Conservation (phyloP, 2,113 vertebrate species). For the Egretta garzetta region DNA sequence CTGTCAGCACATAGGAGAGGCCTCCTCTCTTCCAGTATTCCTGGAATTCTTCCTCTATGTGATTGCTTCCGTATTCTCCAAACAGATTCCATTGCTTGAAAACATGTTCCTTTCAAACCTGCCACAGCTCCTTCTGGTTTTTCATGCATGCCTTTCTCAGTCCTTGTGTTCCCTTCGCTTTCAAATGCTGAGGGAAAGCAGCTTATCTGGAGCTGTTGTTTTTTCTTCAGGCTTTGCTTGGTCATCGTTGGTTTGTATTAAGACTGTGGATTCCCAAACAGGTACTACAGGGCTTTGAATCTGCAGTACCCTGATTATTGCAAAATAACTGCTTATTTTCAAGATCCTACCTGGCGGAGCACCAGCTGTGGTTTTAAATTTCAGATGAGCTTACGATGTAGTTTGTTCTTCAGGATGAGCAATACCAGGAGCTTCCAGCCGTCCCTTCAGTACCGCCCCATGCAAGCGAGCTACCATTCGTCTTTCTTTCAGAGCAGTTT, state of each 20-base stretch:
- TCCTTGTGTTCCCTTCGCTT: background rate
- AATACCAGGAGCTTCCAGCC: background rate
- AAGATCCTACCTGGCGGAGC: background rate
- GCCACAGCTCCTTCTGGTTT: background rate
- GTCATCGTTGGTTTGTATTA: background rate
- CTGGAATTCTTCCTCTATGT: background rate
- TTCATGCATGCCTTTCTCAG: background rate
- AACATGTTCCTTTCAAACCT: background rate
- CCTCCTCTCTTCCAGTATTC: background rate
- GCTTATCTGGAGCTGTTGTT: background rate
- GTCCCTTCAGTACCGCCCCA: background rate
- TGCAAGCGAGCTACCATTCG: rapidly evolving
- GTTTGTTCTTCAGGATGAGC: background rate
- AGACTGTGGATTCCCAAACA: background rate
- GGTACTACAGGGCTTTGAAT: background rate
- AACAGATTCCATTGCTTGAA: background rate
- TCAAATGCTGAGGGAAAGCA: background rate
- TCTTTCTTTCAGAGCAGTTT: background rate
- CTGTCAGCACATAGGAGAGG: background rate
- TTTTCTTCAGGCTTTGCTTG: background rate
- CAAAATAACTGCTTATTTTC: background rate
- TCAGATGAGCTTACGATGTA: background rate
- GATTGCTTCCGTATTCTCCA: rapidly evolving
- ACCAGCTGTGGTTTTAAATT: background rate
- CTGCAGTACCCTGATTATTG: background rate